Evolutionary conservation across 2,113 vertebrate species (phyloP), one percentile per base, ranked within the genome.

Genomic region (Corapipo altera): DNA sequence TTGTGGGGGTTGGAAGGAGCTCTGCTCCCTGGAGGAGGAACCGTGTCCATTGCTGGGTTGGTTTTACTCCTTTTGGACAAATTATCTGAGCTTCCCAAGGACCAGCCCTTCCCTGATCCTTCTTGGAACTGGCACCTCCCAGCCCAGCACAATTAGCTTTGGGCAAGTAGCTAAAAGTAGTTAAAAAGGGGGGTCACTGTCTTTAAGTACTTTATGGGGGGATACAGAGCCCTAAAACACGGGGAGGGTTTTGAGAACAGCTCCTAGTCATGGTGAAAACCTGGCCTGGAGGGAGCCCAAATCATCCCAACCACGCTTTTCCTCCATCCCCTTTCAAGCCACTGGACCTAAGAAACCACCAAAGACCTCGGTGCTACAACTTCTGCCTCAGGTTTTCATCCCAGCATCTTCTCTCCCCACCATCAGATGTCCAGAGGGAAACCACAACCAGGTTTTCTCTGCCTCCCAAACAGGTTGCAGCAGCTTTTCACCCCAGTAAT

Each of bases 231-330:
- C 44, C 58, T 58, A 57, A 70, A 65, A 39, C 9, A 12, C 0
- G 0, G 35, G 43, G 17, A 61, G 32, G n/a, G 27, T 8, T 84
- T 89, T 52, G 62, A 24, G 51, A 62, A 35, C 4, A 0, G 8
- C 3, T 84, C 9, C 51, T 37, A 8, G 22, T 6, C 19, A 22
- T 0, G 0, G 11, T 37, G 39, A 20, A 58, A 71, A 4, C 1
- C 62, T 55, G 57, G 7, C 18, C 83, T 24, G 49, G 69, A 74
- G 30, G 41, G 33, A 66, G 41, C 15, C 70, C 52, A 58, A 6
- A 32, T 20, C 51, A 61, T 24, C 67, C 20, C 70, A 61, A 6
- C 26, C 49, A 51, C 27, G 26, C 26, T 27, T 8, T 51, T 51
- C 49, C 49, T 51, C 49, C 49, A 27, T 51, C 49, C 24, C 49